Evolutionary conservation across 2,113 vertebrate genomes (phyloP).

Genomic region (Anser cygnoides): DNA sequence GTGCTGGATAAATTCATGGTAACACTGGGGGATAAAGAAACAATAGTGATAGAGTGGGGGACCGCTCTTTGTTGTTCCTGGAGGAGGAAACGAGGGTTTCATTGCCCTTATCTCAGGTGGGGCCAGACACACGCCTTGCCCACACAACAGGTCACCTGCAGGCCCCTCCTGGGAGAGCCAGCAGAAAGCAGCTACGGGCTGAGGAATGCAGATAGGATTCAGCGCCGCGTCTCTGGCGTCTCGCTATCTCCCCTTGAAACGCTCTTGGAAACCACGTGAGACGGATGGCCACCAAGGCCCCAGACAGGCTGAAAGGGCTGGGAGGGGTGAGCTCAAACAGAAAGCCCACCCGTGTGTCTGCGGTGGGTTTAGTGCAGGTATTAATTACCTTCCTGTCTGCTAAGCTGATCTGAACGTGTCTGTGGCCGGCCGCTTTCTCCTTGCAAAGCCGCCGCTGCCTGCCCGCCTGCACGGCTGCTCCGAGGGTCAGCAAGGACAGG

Average conservation of each 20-base stretch:
- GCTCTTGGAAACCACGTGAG: background rate
- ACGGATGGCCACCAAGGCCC: background rate
- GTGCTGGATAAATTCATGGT: background rate
- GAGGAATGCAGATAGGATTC: background rate
- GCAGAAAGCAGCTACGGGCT: background rate
- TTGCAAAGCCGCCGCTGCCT: background rate
- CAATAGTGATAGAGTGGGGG: background rate
- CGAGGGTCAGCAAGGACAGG: fast-evolving
- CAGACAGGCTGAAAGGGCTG: background rate
- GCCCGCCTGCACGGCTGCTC: background rate
- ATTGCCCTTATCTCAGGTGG: background rate
- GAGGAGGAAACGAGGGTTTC: background rate
- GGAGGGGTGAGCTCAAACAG: background rate
- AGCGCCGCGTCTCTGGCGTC: background rate
- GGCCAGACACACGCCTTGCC: fast-evolving
- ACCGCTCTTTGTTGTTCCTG: background rate
- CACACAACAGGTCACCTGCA: background rate
- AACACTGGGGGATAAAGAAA: background rate
- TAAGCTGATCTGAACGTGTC: background rate
- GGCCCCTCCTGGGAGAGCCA: background rate
- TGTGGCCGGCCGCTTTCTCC: background rate
- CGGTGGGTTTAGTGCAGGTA: background rate
- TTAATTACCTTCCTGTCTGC: background rate
- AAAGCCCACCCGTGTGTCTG: background rate
- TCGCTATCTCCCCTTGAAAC: background rate